Base-by-base conservation (phyloP, 2,888 invertebrate species). In the Copidosoma aretas region DNA sequence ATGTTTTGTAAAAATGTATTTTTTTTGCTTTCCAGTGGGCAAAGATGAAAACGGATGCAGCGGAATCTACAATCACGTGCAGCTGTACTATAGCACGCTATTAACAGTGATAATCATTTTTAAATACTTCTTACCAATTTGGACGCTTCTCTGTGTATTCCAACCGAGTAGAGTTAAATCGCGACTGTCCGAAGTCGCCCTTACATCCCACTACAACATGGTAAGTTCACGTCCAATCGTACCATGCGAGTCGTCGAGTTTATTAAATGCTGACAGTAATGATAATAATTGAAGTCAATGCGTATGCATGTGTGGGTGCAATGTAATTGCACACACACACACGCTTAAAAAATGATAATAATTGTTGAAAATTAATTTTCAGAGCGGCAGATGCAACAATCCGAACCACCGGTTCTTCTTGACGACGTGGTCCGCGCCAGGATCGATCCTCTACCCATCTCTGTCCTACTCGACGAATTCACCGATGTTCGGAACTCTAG, bases 41-140 rank as follows among this genome's bases (percentile, higher is more conserved):
- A 75, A 75, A 71, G 80, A 81, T 66, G 79, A 79, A 69, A 76
- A 75, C 63, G 82, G 83, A 10, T 83, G 83, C 73, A 83, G 83
- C 73, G 80, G 79, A 58, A 77, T 83, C 56, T 83, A 82, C 71
- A 81, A 82, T 67, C 84, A 86, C 73, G 80, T 79, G 17, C 86
- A 86, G 75, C 73, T 84, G 39, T 79, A 77, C 60, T 77, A 78
- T 65, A 77, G 78, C 64, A 69, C 75, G 80, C 58, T 86, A 10
- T 73, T 76, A 21, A 68, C 61, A 49, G 46, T 74, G 8, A 62
- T 72, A 3, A 69, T 69, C 59, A 67, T 73, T 67, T 73, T 78
- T 14, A 80, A 81, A 73, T 81, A 78, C 60, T 77, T 79, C 65
- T 67, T 80, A 64, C 80, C 81, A 68, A 80, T 75, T 56, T 81